These are phyloP conservation scores for Arctia plantaginis DNA, from an alignment of 2,888 invertebrate genomes.

Conservation along the genomic window DNA sequence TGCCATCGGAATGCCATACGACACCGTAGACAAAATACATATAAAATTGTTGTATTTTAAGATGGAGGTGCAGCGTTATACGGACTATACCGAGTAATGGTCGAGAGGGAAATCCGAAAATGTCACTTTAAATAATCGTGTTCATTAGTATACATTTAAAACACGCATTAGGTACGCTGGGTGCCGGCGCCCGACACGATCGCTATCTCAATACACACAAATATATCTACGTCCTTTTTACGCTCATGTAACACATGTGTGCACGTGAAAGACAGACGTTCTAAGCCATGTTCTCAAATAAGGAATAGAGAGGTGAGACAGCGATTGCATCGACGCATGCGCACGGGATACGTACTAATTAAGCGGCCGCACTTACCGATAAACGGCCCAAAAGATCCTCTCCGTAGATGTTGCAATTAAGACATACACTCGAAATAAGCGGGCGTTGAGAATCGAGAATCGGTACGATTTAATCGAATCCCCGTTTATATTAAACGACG, in stretches of 20 bases:
- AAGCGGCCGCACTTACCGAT: constrained; percentile 66
- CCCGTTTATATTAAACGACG: constrained; percentile 65
- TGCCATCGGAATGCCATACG: constrained; percentile 49
- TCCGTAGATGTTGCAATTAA: constrained; percentile 69
- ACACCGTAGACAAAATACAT: constrained; percentile 43
- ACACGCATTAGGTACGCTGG: constrained; percentile 82
- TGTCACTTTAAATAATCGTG: constrained; percentile 86
- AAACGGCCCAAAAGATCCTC: constrained; percentile 58
- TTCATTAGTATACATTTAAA: constrained; percentile 86
- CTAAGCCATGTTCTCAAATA: constrained; percentile 57
- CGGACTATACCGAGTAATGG: constrained; percentile 39
- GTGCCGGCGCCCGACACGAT: constrained; percentile 82
- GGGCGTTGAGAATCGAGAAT: constrained; percentile 64
- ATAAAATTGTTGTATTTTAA: constrained; percentile 54
- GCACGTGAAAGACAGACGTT: constrained; percentile 58
- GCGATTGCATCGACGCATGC: constrained; percentile 75
- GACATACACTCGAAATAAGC: constrained; percentile 71
- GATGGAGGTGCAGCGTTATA: constrained; percentile 39
- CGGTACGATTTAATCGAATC: constrained; percentile 72
- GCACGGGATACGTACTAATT: constrained; percentile 81
- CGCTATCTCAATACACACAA: constrained; percentile 68
- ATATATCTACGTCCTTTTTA: constrained; percentile 65
- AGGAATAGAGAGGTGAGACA: constrained; percentile 77
- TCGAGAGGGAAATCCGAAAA: constrained; percentile 78
- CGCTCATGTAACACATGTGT: constrained; percentile 26